Base-by-base conservation (phyloP, 2,888 invertebrate species). In the Drosophila greeni region DNA sequence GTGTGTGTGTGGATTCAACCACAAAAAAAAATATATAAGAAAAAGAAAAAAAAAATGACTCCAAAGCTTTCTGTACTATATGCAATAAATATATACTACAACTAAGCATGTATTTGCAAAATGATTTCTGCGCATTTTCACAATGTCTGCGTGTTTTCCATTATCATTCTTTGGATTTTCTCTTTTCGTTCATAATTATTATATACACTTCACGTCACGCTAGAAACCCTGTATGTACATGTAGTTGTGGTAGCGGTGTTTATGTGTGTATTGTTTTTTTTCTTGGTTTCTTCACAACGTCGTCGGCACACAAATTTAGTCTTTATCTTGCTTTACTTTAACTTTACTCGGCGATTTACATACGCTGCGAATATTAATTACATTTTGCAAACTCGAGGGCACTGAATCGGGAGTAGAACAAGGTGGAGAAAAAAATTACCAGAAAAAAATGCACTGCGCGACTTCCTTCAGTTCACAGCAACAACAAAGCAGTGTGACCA, bases 381-480 rank as follows among this genome's bases (percentile, higher is more conserved):
- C 45, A 31, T 47, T 9, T 47, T 47, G 31, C 20, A 47, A 39
- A 40, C 37, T 29, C 45, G 49, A 62, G 54, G 49, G 48, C 40
- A 60, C 52, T 29, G 20, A 49, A 37, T 31, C 48, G 62, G 66
- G 61, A 71, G 62, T 59, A 70, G 56, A 69, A 77, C 62, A 71
- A 66, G 45, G 65, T 75, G 65, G 49, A 73, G 58, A 77, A 71
- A 67, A 77, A 78, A 75, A 75, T 79, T 84, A 84, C 79, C 84
- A 84, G 82, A 79, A 83, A 79, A 82, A 81, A 79, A 83, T 81
- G 69, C 74, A 79, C 84, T 81, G 79, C 79, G 84, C 79, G 79
- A 79, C 62, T 74, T 72, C 76, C 69, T 54, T 70, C 76, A 39
- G 33, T 54, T 59, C 36, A 48, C 42, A 49, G 55, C 54, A 60